Evolutionary conservation across 92 coral and sea anemone genomes (phyloP), one percentile per base, ranked within the genome.

Genomic region (Isaurus tuberculatus): DNA sequence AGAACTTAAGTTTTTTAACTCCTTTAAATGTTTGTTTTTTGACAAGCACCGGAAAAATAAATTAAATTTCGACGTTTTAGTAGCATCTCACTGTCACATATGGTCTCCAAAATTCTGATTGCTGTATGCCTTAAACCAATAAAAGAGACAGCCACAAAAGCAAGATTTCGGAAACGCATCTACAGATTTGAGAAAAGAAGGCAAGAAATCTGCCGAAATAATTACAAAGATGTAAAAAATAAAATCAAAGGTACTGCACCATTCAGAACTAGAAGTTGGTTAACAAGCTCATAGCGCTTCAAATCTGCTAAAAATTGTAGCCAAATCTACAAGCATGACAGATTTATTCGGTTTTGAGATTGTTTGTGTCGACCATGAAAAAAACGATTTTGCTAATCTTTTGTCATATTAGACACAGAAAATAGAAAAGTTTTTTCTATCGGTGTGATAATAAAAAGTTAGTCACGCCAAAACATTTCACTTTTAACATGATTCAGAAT

Each of bases 31-130:
- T 77, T 77, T 77, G 70, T 28, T 77, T 58, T 77, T 53, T 57
- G 70, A 34, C 70, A 60, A 74, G 53, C 55, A 32, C 69, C 82
- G 82, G 82, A 77, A 77, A 77, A 58, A 63, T 27, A 77, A 75
- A 77, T 77, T 77, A 34, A 58, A 34, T 58, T 77, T 77, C 14
- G 49, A 57, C 32, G 58, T 60, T 77, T 77, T 26, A 33, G 22
- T 9, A 63, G 70, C 69, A 25, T 32, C 36, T 31, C 22, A 32
- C 58, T 77, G 70, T 57, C 46, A 72, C 23, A 77, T n/a, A n/a
- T 55, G 33, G 70, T 70, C 70, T 58, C 34, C 57, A 51, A 48
- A 58, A 60, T 40, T 40, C 3, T 9, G 33, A n/a, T 36, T 20
- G 48, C 69, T 77, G 82, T 33, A 57, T 70, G 82, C 40, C 58